Base-by-base conservation (phyloP, 2,888 invertebrate species). In the Torymus aiolomorphi region DNA sequence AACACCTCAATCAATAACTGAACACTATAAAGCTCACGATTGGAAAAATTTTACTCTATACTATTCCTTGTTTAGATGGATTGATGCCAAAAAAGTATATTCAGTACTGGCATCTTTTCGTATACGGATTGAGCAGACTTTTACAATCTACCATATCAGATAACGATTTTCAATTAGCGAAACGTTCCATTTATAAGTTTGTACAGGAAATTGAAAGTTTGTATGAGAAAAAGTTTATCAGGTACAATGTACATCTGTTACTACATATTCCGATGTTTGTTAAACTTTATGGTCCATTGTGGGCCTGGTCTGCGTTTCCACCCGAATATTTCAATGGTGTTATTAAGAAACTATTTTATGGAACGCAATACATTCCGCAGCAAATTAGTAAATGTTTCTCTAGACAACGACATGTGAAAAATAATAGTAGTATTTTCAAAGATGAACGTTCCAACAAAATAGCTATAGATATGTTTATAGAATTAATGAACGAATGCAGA, bases 21-120 rank as follows among this genome's bases (percentile, higher is more conserved):
- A 14, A n/a, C 18, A 56, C 13, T 81, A 76, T 67, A 83, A 83
- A 57, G 82, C 80, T 5, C 81, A 74, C 12, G 77, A 83, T n/a
- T 82, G 66, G 52, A 82, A 75, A 61, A 65, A 77, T 63, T 81
- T 81, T 65, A 42, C 81, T 56, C 66, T 82, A 0, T 84, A 81
- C 42, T 84, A 82, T 52, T 83, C 83, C 77, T 5, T 77, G 73
- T 69, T 20, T 82, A 12, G 76, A 75, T 49, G 71, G 20, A 10
- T 24, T 78, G 16, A n/a, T 82, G 52, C 57, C 66, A 1, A 42
- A 16, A 54, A 69, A 18, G 4, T 83, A 81, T 74, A 42, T 81
- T n/a, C 78, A 71, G 14, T 79, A 82, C 18, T 82, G 76, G 81
- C 67, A 77, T 14, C 61, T 82, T 49, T 70, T 81, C 0, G 78